Conservation (phyloP, 1,140 invertebrate genomes). For the Sycobia sp. region DNA sequence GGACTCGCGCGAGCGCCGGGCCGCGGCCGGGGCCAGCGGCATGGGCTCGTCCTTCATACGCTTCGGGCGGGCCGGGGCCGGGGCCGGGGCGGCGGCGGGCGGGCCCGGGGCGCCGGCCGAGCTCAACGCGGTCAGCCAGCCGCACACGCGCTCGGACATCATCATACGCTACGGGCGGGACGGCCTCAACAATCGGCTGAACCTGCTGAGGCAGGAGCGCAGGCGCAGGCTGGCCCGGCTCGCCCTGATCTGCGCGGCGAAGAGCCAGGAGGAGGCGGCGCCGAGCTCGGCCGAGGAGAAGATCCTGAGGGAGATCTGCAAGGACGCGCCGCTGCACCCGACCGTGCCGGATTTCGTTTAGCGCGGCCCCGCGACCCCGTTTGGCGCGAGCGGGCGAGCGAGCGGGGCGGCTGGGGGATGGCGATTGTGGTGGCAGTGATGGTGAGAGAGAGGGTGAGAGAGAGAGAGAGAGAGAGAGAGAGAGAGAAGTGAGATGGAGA, state of each 20-base stretch:
- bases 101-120: conserved; percentile 24
- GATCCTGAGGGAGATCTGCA: conserved; percentile 27
- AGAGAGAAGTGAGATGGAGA: no score
- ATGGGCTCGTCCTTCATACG: conserved; percentile 54
- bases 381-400: background rate
- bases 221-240: conserved; percentile 19
- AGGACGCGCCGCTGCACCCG: conserved; percentile 29
- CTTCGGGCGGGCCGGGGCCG: conserved; percentile 43
- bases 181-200: conserved; percentile 24
- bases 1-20: conserved; percentile 50
- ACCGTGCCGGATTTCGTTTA: conserved; percentile 33
- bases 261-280: conserved; percentile 18
- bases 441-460: no score
- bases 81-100: conserved; percentile 43
- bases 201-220: conserved; percentile 21
- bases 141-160: conserved; percentile 49
- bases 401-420: no score
- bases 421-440: no score
- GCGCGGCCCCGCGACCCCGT: background rate
- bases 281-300: conserved; percentile 26
- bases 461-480: no score
- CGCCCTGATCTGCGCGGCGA: conserved; percentile 27
- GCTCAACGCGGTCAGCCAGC: conserved; percentile 36
- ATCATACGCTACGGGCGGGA: conserved; percentile 55
- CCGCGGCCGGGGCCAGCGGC: conserved; percentile 35